Conservation (phyloP, 2,888 invertebrate genomes). For the Parnassius apollo region DNA sequence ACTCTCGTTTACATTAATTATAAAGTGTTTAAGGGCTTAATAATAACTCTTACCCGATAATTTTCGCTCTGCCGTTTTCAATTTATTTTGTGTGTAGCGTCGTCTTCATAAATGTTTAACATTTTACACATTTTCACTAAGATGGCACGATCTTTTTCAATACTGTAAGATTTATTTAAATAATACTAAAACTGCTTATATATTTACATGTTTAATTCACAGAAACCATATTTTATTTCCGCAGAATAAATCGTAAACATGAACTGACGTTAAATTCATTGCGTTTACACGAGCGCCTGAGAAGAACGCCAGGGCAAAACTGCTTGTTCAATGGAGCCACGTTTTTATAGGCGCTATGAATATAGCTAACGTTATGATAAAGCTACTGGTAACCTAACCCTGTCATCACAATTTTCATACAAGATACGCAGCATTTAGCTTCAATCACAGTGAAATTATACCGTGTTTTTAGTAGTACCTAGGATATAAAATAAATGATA, state of each 20-base stretch:
- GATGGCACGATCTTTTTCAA: not conserved
- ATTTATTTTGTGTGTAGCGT: conserved; percentile 7
- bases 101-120: conserved; percentile 1
- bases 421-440: not conserved
- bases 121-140: conserved; percentile 3
- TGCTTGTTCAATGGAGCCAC: conserved; percentile 10
- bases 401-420: not conserved
- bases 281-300: conserved; percentile 6
- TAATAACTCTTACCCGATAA: conserved; percentile 6
- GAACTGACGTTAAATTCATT: not conserved
- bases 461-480: no score
- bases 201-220: conserved; percentile 5
- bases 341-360: conserved; percentile 6
- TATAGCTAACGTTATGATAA: not conserved
- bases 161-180: not conserved
- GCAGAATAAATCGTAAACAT: conserved; percentile 4
- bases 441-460: not conserved
- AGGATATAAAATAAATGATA: no score
- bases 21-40: not conserved
- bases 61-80: conserved; percentile 1
- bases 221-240: not conserved
- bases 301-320: conserved; percentile 9
- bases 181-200: not conserved
- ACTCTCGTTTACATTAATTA: not conserved
- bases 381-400: conserved; percentile 2